These are phyloP conservation scores for Butastur rufipennis DNA, from an alignment of 2,113 vertebrate species.

Conservation along the genomic window DNA sequence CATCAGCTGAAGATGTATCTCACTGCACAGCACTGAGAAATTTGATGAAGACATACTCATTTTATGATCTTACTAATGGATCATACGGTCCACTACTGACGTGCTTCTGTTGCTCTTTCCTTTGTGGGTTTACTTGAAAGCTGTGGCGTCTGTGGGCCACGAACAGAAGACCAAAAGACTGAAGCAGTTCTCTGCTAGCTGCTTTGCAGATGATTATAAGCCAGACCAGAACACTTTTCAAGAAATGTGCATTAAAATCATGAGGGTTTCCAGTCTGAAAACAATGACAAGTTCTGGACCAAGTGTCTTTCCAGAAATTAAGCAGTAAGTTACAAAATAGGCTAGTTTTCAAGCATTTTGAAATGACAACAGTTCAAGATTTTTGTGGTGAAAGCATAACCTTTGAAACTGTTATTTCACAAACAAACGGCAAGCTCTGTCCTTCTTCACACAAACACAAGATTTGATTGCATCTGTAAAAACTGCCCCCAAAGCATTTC, in stretches of 20 bases:
- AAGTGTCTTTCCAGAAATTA: background rate
- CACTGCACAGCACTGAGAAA: background rate
- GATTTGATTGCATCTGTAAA: slow-evolving; percentile 63
- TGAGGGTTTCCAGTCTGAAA: background rate
- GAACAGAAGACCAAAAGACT: background rate
- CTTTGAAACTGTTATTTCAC: slow-evolving; percentile 36
- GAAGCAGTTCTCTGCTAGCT: background rate
- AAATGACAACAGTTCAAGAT: slow-evolving; percentile 1
- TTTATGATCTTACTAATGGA: background rate
- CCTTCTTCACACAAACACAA: slow-evolving; percentile 39
- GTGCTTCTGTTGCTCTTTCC: background rate
- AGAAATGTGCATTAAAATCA: background rate
- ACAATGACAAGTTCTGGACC: background rate
- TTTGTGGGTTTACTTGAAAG: background rate
- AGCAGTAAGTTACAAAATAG: background rate
- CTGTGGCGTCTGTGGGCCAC: background rate
- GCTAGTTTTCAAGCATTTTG: background rate
- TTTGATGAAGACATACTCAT: background rate
- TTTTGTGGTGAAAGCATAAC: slow-evolving; percentile 30
- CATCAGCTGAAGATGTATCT: background rate
- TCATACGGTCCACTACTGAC: background rate
- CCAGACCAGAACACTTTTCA: background rate
- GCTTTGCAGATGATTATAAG: background rate
- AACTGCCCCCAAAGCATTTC: slow-evolving; percentile 71
- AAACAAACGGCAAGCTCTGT: slow-evolving; percentile 19